A percentile compares a stretch with the other conserved stretches of the same genome.
Evolutionary conservation across 92 coral and sea anemone species (phyloP).

Genomic region (Epizoanthus stellaris): DNA sequence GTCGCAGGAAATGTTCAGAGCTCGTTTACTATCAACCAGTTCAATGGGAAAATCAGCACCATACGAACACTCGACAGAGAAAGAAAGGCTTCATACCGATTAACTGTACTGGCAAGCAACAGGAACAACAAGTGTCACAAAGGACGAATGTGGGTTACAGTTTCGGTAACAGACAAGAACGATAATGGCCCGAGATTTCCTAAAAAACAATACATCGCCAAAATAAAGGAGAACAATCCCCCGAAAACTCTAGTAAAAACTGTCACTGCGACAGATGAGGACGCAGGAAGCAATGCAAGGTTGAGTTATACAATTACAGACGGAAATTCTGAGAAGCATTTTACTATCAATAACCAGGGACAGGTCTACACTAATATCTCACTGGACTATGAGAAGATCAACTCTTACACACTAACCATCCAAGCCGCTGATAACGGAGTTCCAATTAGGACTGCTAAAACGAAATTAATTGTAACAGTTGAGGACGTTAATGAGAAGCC

Average conservation of each 20-base stretch:
- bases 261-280: slow-evolving; percentile 80
- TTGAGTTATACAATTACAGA: slow-evolving; percentile 55
- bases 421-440: slow-evolving; percentile 85
- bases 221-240: slow-evolving; percentile 65
- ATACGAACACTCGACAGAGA: slow-evolving; percentile 66
- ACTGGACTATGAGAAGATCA: slow-evolving; percentile 83
- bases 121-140: slow-evolving; percentile 69
- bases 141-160: slow-evolving; percentile 79
- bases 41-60: slow-evolving; percentile 56
- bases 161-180: slow-evolving; percentile 64
- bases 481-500: slow-evolving; percentile 61
- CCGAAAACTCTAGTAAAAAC: slow-evolving; percentile 55
- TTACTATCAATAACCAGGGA: slow-evolving; percentile 63
- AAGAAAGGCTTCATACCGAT: slow-evolving; percentile 51
- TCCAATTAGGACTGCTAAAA: slow-evolving; percentile 68
- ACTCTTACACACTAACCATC: slow-evolving; percentile 62
- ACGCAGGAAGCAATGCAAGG: slow-evolving; percentile 54
- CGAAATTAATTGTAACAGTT: slow-evolving; percentile 79
- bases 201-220: slow-evolving; percentile 35
- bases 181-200: slow-evolving; percentile 66
- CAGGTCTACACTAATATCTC: slow-evolving; percentile 61
- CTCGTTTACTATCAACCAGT: slow-evolving; percentile 53
- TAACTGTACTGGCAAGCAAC: slow-evolving; percentile 72
- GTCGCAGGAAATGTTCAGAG: slow-evolving; percentile 60
- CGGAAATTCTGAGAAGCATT: slow-evolving; percentile 55